Evolutionary conservation across 2,797 vertebrate genomes (phyloP).

Genomic region (Semotilus atromaculatus): DNA sequence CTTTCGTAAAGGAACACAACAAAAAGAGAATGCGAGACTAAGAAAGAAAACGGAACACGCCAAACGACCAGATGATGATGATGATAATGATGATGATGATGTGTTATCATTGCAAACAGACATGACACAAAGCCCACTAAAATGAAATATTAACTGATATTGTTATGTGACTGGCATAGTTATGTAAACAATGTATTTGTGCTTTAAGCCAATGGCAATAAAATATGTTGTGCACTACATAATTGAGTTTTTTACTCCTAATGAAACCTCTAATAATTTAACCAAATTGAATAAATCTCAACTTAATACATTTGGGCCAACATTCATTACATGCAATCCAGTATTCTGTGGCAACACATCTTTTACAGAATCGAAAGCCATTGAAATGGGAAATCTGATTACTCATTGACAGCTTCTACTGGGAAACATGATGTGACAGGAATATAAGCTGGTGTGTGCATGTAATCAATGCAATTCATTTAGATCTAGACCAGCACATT

Average conservation of each 20-base stretch:
- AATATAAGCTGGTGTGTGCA: conserved; percentile 45
- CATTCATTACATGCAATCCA: background rate
- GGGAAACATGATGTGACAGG: conserved; percentile 64
- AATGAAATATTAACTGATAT: background rate
- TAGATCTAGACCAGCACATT: conserved; percentile 31
- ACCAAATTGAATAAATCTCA: background rate
- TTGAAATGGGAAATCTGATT: conserved; percentile 75
- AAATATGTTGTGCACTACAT: background rate
- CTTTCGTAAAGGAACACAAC: background rate
- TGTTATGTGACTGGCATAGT: background rate
- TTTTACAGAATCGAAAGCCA: conserved; percentile 61
- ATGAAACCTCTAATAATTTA: background rate
- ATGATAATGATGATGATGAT: conserved; percentile 1
- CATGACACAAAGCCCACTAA: background rate
- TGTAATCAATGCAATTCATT: conserved; percentile 41
- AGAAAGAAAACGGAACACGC: conserved; percentile 3
- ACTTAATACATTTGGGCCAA: background rate
- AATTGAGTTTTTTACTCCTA: background rate
- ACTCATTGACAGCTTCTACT: conserved; percentile 73
- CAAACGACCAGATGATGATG: background rate
- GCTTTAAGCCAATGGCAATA: background rate
- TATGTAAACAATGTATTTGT: background rate
- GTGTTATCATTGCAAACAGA: background rate
- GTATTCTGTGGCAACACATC: no score
- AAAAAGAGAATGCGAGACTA: background rate